A percentile compares a stretch with the other conserved stretches of the same genome.
These are phyloP conservation scores for Pleuronectes platessa DNA, from an alignment of 2,113 vertebrate species.

Conservation along the genomic window DNA sequence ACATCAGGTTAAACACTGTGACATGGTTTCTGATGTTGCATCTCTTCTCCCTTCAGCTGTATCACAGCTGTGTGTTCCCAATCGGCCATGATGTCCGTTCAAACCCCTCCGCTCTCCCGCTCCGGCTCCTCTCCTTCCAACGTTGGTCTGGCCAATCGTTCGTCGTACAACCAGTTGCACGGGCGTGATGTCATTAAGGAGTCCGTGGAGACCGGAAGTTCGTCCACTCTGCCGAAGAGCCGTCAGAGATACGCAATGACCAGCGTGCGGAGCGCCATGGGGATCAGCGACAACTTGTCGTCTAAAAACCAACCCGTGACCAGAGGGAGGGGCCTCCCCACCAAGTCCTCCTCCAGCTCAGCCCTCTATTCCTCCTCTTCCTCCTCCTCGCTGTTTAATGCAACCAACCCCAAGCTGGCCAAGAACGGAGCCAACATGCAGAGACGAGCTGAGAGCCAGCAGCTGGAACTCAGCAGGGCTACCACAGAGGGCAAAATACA, in stretches of 20 bases:
- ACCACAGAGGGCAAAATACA: constrained; percentile 85
- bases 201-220: constrained; percentile 84
- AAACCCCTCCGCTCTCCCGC: constrained; percentile 89
- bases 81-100: constrained; percentile 87
- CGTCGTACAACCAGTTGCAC: constrained; percentile 94
- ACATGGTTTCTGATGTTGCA: neutral
- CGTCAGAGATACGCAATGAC: constrained; percentile 92
- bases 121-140: constrained; percentile 78
- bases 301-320: constrained; percentile 76
- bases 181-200: constrained; percentile 91
- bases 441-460: constrained; percentile 92
- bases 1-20: neutral
- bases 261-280: constrained; percentile 92
- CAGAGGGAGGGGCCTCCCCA: constrained; percentile 80
- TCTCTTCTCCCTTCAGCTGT: constrained; percentile 47
- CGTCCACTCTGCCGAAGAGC: constrained; percentile 90
- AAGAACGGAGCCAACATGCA: constrained; percentile 99
- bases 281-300: constrained; percentile 86
- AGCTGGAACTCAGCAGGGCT: constrained; percentile 85
- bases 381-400: constrained; percentile 71
- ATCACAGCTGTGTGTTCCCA: constrained; percentile 18
- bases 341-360: constrained; percentile 82
- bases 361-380: constrained; percentile 78
- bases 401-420: constrained; percentile 93
- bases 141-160: constrained; percentile 88